These are phyloP conservation scores for Notoglanidium macrostoma DNA, from an alignment of 2,797 vertebrate species.

Conservation along the genomic window DNA sequence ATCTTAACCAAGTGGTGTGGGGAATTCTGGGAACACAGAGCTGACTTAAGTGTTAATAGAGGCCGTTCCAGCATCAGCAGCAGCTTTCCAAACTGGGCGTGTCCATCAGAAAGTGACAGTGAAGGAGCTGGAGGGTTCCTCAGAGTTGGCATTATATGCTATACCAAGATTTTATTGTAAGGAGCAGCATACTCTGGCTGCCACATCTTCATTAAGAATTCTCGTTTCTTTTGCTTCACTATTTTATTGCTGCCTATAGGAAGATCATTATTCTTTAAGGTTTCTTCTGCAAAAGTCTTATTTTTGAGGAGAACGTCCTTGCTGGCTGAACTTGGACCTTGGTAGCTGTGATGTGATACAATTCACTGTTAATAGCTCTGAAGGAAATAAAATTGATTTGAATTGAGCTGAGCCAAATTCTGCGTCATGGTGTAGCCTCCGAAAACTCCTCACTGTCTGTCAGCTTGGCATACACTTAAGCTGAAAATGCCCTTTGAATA, in stretches of 20 bases:
- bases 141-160: neutral
- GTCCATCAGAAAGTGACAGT: conserved; percentile 4
- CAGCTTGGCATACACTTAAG: neutral
- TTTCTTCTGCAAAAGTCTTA: neutral
- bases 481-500: neutral
- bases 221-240: neutral
- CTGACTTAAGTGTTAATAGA: conserved; percentile 52
- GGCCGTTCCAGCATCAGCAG: conserved; percentile 17
- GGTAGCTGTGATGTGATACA: conserved; percentile 9
- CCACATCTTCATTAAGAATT: neutral
- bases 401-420: conserved; percentile 12
- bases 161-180: neutral
- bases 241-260: neutral
- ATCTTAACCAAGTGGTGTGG: conserved; percentile 30
- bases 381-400: conserved; percentile 33
- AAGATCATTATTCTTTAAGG: neutral
- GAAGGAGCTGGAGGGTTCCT: conserved; percentile 2
- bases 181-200: neutral
- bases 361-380: conserved; percentile 13
- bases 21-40: conserved; percentile 18
- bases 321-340: conserved; percentile 4
- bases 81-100: conserved; percentile 21
- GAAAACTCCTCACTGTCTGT: neutral
- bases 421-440: conserved; percentile 9
- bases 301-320: neutral